These are phyloP conservation scores for Umimayanthus chanpuru DNA, from an alignment of 92 coral and sea anemone species.

Conservation along the genomic window DNA sequence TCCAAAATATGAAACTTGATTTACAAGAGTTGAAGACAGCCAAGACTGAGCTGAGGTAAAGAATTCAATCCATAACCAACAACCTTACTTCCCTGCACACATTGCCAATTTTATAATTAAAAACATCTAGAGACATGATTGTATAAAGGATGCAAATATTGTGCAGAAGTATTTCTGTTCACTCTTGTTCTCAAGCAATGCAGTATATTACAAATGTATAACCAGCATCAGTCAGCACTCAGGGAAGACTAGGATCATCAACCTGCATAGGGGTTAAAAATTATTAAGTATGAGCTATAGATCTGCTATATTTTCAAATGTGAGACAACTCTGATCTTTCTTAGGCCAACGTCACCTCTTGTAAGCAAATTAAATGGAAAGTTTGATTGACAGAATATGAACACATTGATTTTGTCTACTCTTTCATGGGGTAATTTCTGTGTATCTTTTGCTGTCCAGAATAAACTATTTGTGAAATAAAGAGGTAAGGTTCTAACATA, in stretches of 20 bases:
- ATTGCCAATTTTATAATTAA: neutral
- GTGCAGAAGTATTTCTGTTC: no score
- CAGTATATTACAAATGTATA: neutral
- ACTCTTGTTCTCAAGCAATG: neutral
- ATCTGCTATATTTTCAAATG: neutral
- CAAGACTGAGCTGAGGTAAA: neutral
- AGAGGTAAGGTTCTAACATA: no score
- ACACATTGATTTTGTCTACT: no score
- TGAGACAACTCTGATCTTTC: no score
- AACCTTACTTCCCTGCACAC: neutral
- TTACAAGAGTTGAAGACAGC: neutral
- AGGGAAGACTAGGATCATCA: neutral
- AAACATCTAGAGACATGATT: neutral
- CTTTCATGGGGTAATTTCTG: no score
- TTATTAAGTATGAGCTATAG: neutral
- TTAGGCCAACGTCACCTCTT: no score
- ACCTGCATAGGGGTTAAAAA: neutral
- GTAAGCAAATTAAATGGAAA: no score
- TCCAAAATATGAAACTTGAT: neutral
- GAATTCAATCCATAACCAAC: neutral
- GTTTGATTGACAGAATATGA: no score
- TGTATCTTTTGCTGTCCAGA: no score
- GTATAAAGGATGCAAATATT: neutral
- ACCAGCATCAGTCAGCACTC: neutral
- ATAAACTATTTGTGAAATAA: no score